Conservation (phyloP, 1,140 invertebrate genomes). For the Caenorhabditis tropicalis region DNA sequence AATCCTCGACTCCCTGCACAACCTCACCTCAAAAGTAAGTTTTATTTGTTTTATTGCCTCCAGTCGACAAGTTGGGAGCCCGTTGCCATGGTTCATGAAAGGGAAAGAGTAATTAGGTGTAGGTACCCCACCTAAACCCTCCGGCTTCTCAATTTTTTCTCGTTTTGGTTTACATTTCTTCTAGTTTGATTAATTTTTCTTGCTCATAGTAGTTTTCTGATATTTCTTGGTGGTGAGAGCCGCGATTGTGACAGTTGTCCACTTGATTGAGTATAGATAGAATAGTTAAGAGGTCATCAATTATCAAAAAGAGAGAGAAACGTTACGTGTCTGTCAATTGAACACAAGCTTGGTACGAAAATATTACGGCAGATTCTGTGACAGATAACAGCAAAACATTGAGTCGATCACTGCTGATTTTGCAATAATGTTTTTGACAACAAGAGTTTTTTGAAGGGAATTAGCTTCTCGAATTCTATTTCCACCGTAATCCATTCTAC, state of each 20-base stretch:
- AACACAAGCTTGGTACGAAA: constrained; percentile 17
- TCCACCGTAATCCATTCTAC: no score
- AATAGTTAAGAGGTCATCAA: constrained; percentile 36
- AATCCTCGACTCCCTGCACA: constrained; percentile 57
- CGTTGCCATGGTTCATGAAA: not conserved
- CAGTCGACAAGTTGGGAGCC: not conserved
- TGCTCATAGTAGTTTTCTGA: not conserved
- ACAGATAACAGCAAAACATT: not conserved
- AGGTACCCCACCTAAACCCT: not conserved
- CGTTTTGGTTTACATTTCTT: not conserved
- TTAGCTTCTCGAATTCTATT: not conserved
- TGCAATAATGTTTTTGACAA: no score
- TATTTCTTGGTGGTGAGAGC: not conserved
- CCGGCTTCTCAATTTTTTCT: not conserved
- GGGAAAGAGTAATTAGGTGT: not conserved
- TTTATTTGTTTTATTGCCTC: not conserved
- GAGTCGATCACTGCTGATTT: not conserved
- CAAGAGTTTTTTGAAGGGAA: no score
- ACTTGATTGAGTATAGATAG: not conserved
- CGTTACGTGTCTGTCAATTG: constrained; percentile 2
- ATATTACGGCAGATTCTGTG: constrained; percentile 3
- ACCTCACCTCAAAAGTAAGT: constrained; percentile 54
- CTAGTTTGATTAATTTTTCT: not conserved
- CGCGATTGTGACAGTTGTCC: not conserved
- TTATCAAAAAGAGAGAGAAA: constrained; percentile 37